Evolutionary conservation across 1,140 invertebrate species (phyloP), one percentile per base, ranked within the genome.

Genomic region (Eueides isabella): DNA sequence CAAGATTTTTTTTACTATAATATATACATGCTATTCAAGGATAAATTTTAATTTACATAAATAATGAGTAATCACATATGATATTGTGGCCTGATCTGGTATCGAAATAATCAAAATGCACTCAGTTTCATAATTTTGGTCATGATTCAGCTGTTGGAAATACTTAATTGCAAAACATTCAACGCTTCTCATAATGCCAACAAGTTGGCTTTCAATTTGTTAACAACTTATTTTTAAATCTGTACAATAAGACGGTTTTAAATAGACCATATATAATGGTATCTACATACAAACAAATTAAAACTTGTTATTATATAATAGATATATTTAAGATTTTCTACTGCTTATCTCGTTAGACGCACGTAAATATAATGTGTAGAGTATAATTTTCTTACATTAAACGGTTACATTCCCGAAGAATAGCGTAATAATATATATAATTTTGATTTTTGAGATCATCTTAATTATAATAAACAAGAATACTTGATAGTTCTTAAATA

Each of bases 91-190:
- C 38, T 38, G 62, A 31, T 65, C 38, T 62, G 38, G n/a, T 61
- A 31, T 61, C 41, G 41, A 74, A 41, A 55, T 66, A 63, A 35
- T 65, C 72, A 69, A 41, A 74, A 70, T 70, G 72, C 72, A 62
- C 28, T 63, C 61, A 44, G 38, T 61, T 74, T 68, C 61, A 23
- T 65, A 74, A 82, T 76, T 79, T 80, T 80, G 71, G 67, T 71
- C 75, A 64, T 83, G 81, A 83, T 79, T 83, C 79, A 83, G 67
- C 71, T 75, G 61, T 61, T 74, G 63, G 67, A 67, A 67, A 72
- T 75, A 70, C 65, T 80, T 76, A 67, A 72, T 75, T 76, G 66
- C 80, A 81, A 81, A 83, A 79, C 79, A 78, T 83, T 81, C 77
- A 83, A 79, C 81, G 48, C 48, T 55, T 55, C 48, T 55, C 48